phyloP scores from a whole-genome alignment of 2,888 invertebrate species.

The Ophioninae sp. region DNA sequence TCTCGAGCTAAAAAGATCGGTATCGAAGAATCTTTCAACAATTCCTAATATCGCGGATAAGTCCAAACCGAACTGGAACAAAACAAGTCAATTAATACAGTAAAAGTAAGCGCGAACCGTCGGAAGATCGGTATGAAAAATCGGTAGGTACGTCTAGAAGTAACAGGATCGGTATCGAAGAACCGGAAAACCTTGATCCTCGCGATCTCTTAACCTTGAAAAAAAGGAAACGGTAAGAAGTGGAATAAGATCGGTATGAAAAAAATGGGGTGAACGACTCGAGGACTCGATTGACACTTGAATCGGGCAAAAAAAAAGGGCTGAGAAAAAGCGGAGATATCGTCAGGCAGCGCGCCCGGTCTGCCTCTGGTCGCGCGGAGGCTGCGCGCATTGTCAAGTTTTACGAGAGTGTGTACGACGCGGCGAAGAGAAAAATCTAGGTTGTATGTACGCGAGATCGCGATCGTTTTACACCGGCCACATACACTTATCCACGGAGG shows the following conservation, averaged over 20 bases:
- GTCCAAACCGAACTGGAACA: background rate
- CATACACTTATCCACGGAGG: background rate
- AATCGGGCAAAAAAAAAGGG: background rate
- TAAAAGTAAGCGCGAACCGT: background rate
- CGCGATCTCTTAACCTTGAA: too few species aligned
- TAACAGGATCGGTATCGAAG: too few species aligned
- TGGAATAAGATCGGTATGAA: background rate
- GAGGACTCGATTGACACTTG: background rate
- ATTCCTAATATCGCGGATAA: too few species aligned
- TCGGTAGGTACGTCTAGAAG: too few species aligned
- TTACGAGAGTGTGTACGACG: background rate
- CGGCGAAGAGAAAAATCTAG: constrained; percentile 51
- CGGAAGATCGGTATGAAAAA: background rate
- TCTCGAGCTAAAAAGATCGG: too few species aligned
- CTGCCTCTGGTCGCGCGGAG: background rate
- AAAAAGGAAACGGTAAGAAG: background rate
- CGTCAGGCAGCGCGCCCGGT: background rate
- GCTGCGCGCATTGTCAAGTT: constrained; percentile 12
- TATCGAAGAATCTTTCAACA: too few species aligned
- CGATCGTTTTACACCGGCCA: constrained; percentile 42
- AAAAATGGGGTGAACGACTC: background rate
- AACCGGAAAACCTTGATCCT: too few species aligned
- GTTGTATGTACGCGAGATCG: constrained; percentile 56
- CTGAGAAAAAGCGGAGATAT: background rate
- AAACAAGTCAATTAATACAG: background rate